These are phyloP conservation scores for Neofelis nebulosa DNA, from an alignment of 2,113 vertebrate species.

Conservation along the genomic window DNA sequence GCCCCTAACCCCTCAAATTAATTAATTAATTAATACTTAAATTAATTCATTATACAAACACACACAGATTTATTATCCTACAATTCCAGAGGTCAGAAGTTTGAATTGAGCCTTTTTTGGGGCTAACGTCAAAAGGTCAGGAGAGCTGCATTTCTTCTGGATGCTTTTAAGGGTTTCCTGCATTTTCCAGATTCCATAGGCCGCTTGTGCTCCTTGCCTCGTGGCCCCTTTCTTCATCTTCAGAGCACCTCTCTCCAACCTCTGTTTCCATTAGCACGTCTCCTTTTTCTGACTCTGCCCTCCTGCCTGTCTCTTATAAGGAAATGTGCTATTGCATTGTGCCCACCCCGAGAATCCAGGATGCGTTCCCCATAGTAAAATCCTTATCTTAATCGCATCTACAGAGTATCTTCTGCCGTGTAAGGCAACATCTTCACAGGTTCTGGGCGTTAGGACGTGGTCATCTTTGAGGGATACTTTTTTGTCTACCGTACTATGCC, in stretches of 20 bases:
- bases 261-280: too few relatives aligned
- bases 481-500: too few relatives aligned
- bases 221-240: neutral
- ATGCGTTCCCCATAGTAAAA: neutral
- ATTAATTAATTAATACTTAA: too few relatives aligned
- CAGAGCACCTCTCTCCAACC: accelerated
- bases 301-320: neutral
- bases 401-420: neutral
- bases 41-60: too few relatives aligned
- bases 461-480: neutral
- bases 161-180: neutral
- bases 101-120: neutral
- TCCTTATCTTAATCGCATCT: neutral
- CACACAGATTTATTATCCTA: too few relatives aligned
- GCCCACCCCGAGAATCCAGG: too few relatives aligned
- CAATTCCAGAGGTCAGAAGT: neutral
- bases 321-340: neutral
- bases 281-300: neutral
- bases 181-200: neutral
- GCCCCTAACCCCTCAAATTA: too few relatives aligned
- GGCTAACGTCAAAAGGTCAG: neutral
- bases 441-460: neutral
- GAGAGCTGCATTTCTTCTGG: neutral
- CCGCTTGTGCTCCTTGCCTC: accelerated
- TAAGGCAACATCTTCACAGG: neutral